Evolutionary conservation across 2,797 vertebrate species (phyloP), one percentile per base, ranked within the genome.

Genomic region (Dendrocincla tyrannina): DNA sequence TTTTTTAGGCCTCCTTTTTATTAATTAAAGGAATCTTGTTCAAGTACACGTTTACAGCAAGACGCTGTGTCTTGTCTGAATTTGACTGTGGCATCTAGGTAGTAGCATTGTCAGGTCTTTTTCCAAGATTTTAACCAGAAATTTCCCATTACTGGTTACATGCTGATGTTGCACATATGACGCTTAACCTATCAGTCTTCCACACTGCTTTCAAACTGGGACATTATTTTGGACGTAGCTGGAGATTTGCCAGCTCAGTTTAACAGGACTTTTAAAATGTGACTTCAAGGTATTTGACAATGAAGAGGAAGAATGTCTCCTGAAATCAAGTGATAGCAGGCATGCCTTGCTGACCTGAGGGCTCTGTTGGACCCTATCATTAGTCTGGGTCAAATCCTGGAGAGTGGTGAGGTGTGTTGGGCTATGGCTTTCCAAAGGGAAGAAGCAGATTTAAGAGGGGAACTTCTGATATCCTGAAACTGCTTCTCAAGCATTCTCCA

Each of bases 201-300:
- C 95, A 93, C 95, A 68, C 72, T 93, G 94, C 92, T 95, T 96
- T 96, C 95, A 80, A 94, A 92, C 91, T 70, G 92, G 77, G 64
- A 35, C 9, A 1, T 70, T 64, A 7, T 58, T 76, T 68, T 60
- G 72, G 78, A 32, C 64, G 72, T 42, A 22, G 0, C 52, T 80
- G 79, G 76, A 85, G 74, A 87, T 68, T 64, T 58, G n/a, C 58
- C 42, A 68, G 0, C 58, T 85, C 55, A 42, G 7, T 89, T 76
- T 53, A 53, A 35, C 6, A 9, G 37, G 72, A 24, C 28, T 69
- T 47, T 6, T 35, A 39, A 25, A 41, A 7, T 5, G 25, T 56
- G 64, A 52, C 52, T 68, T 76, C 4, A 22, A 53, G 62, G 24
- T 50, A 22, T 74, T 75, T 84, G 66, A 56, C 44, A 10, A 0